These are phyloP conservation scores for Ericerus pela DNA, from an alignment of 1,140 invertebrate genomes.

Conservation along the genomic window DNA sequence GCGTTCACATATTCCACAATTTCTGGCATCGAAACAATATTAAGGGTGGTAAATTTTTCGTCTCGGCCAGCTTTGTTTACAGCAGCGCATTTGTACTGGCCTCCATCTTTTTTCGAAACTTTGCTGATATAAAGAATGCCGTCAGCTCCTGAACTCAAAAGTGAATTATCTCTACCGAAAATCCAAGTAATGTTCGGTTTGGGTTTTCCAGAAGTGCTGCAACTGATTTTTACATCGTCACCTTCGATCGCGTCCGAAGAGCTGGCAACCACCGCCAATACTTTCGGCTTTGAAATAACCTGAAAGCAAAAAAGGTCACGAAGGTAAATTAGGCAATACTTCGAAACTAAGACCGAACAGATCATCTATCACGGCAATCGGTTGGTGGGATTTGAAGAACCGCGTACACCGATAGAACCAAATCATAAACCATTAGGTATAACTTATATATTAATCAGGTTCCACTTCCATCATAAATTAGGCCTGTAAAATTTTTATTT, in stretches of 20 bases:
- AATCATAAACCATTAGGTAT: no score
- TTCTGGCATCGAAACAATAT: conserved; percentile 55
- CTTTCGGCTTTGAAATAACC: no score
- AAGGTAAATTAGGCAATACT: no score
- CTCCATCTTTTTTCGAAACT: conserved; percentile 59
- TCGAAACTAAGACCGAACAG: no score
- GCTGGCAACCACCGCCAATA: no score
- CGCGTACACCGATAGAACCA: no score
- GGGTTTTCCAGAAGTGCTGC: conserved; percentile 66
- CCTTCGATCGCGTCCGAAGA: conserved; percentile 48
- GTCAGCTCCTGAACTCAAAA: conserved; percentile 45
- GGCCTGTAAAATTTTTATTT: no score
- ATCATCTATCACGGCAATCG: not conserved
- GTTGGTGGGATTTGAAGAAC: not conserved
- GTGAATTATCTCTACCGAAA: conserved; percentile 33
- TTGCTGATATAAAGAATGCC: conserved; percentile 54
- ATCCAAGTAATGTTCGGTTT: conserved; percentile 67
- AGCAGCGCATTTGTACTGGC: conserved; percentile 66
- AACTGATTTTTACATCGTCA: conserved; percentile 52
- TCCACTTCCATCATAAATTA: no score
- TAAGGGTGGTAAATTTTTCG: conserved; percentile 43
- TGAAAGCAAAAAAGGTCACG: no score
- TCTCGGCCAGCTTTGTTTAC: conserved; percentile 60
- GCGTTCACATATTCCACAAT: conserved; percentile 62
- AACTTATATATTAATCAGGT: no score